Percentiles rank a stretch among this genome's conserved stretches.
These are phyloP conservation scores for Neotragus moschatus DNA, from an alignment of 2,113 vertebrate species.

Conservation along the genomic window DNA sequence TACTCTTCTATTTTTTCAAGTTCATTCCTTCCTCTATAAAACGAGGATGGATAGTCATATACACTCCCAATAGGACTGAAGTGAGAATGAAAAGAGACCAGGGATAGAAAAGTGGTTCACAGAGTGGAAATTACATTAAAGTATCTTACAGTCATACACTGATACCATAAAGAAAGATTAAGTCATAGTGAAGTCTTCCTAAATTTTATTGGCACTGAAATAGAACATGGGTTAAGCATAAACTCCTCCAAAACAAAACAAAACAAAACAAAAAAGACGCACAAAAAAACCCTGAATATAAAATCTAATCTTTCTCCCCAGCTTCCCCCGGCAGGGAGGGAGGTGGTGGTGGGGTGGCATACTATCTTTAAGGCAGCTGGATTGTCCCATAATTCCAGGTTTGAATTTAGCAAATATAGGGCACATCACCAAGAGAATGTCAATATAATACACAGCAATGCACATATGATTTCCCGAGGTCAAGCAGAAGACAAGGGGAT, in stretches of 20 bases:
- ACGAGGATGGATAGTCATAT: neutral
- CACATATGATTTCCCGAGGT: slow-evolving; percentile 37
- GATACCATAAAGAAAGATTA: neutral
- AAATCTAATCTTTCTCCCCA: slow-evolving; percentile 67
- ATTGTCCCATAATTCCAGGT: slow-evolving; percentile 35
- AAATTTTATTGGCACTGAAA: slow-evolving; percentile 87
- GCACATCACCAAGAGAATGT: slow-evolving; percentile 58
- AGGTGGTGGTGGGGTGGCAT: neutral
- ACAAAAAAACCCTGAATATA: slow-evolving; percentile 57
- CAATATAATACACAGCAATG: slow-evolving; percentile 83
- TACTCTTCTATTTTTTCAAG: neutral
- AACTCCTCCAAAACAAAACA: slow-evolving; percentile 68
- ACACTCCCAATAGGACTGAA: neutral
- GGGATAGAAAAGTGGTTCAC: neutral
- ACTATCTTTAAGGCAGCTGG: slow-evolving; percentile 42
- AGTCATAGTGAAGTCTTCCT: slow-evolving; percentile 68
- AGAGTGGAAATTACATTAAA: neutral
- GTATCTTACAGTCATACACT: neutral
- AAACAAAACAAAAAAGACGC: neutral
- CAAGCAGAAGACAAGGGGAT: neutral
- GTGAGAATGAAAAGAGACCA: neutral
- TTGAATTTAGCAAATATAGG: slow-evolving; percentile 64
- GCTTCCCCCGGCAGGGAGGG: neutral
- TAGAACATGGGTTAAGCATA: slow-evolving; percentile 75
- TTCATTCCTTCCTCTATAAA: neutral